Evolutionary conservation across 2,797 vertebrate genomes (phyloP).

Genomic region (Iguana delicatissima): DNA sequence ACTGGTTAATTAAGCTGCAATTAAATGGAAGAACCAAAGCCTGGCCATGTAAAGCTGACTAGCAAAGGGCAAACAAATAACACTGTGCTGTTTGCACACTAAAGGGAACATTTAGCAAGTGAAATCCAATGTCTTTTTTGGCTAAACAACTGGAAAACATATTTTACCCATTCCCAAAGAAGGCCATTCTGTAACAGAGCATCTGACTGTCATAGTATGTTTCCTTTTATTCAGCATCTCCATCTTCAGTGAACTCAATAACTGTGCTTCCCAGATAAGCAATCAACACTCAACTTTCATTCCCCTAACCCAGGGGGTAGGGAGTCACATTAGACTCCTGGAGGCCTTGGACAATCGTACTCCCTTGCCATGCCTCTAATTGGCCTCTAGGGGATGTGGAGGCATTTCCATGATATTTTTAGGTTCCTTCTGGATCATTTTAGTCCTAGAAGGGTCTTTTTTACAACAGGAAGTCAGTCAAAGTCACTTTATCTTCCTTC

Average conservation of each 20-base stretch:
- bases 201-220: background rate
- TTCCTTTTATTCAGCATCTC: background rate
- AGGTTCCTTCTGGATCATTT: no score
- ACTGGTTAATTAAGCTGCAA: background rate
- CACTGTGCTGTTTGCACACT: background rate
- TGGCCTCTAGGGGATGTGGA: no score
- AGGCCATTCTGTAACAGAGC: background rate
- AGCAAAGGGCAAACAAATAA: background rate
- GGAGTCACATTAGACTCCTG: no score
- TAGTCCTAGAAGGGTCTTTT: no score
- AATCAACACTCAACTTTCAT: background rate
- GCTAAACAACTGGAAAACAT: background rate
- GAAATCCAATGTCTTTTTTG: background rate
- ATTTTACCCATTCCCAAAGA: background rate
- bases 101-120: background rate
- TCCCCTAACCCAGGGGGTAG: background rate
- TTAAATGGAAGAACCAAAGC: background rate
- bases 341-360: no score
- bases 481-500: no score
- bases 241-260: background rate
- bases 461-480: no score
- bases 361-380: no score
- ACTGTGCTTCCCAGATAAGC: background rate
- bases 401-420: no score
- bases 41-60: background rate